Evolutionary conservation across 1,140 invertebrate species (phyloP), one percentile per base, ranked within the genome.

Genomic region (Caenorhabditis remanei): DNA sequence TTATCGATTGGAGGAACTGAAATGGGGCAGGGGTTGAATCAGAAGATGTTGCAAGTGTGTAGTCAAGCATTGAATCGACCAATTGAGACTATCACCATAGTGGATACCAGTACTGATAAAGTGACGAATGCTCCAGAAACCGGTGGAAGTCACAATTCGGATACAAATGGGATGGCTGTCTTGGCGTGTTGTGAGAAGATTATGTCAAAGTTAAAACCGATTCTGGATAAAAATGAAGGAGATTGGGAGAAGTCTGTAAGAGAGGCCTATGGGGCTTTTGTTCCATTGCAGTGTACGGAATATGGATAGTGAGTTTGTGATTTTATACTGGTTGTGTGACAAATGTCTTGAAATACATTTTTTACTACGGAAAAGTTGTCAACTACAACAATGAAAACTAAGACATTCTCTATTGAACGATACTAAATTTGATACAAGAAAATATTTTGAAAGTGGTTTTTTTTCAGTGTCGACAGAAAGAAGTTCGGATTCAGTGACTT

Each of bases 161-260:
- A 98, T 94, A 92, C 98, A 0, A 97, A 98, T 93, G 97, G 97
- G 89, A 96, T 97, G 96, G 97, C 97, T 24, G 94, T 98, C 65
- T 91, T 86, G 56, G 87, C 83, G 19, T 50, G 50, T 50, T 53
- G 9, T 98, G 93, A 96, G 83, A 95, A 93, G 85, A 93, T 98
- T 4, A 94, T 95, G 89, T 94, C 96, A 89, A 93, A 96, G 63
- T 92, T 98, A 48, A 93, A 95, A 89, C 96, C 95, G 0, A 95
- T 95, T 87, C 96, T 95, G 87, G 94, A 95, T 55, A 94, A 94
- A 13, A 95, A 96, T 92, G 93, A 95, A 83, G 95, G 94, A 21
- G 95, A 94, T 85, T 98, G 96, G 96, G 94, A 96, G 92, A 94
- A 96, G 6, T 97, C 96, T 96, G 94, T 97, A 19, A 94, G 93